Conservation (phyloP, 2,888 invertebrate genomes). For the Heliconius charithonia region DNA sequence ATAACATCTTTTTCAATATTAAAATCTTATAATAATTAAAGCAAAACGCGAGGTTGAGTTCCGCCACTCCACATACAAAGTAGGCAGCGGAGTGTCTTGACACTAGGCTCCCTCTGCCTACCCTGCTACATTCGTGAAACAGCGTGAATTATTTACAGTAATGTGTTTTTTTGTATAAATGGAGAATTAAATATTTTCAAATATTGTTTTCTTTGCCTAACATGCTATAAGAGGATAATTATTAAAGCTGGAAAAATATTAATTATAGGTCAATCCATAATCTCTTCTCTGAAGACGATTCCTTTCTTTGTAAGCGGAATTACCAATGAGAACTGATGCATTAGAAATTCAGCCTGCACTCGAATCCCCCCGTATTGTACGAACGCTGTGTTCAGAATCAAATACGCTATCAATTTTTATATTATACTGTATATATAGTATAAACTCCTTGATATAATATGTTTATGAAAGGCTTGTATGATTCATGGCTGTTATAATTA, state of each 20-base stretch:
- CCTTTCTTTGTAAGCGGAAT: not conserved
- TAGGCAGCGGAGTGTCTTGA: too few relatives aligned
- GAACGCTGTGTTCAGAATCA: slow-evolving; percentile 1
- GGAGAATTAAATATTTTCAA: not conserved
- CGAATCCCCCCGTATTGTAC: not conserved
- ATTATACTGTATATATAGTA: not conserved
- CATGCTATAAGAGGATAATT: not conserved
- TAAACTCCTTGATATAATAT: not conserved
- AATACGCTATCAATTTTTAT: not conserved
- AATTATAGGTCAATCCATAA: not conserved
- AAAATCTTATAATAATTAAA: not conserved
- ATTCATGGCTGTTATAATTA: too few relatives aligned
- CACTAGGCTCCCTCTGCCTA: too few relatives aligned
- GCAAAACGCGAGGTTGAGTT: too few relatives aligned
- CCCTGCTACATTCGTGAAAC: too few relatives aligned
- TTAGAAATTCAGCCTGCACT: slow-evolving; percentile 16
- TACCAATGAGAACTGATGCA: not conserved
- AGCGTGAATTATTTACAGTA: not conserved
- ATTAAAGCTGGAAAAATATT: not conserved
- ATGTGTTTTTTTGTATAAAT: not conserved
- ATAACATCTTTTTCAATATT: not conserved
- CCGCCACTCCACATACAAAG: too few relatives aligned
- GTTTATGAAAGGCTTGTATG: not conserved
- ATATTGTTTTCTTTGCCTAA: not conserved
- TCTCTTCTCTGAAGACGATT: not conserved